A percentile compares a stretch with the other conserved stretches of the same genome.
Conservation (phyloP, 2,797 vertebrate genomes). For the Anniella stebbinsi region DNA sequence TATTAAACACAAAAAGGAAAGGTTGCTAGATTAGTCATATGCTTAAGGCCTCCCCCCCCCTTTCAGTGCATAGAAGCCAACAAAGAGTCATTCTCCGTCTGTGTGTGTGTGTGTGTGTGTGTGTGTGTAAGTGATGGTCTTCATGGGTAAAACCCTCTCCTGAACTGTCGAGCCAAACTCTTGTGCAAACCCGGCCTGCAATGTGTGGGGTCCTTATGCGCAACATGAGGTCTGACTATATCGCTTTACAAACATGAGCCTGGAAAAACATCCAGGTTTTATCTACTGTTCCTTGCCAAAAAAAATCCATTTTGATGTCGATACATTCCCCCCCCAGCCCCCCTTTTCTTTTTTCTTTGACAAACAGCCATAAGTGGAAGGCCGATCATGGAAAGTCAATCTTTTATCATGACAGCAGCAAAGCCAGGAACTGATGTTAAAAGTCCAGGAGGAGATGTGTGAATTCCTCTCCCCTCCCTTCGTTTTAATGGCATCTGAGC, state of each 20-base stretch:
- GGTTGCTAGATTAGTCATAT: constrained; percentile 86
- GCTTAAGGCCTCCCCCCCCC: constrained; percentile 56
- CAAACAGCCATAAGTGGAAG: constrained; percentile 61
- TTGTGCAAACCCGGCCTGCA: constrained; percentile 52
- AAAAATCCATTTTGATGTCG: constrained; percentile 62
- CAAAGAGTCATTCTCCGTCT: constrained; percentile 44
- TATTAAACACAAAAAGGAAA: constrained; percentile 83
- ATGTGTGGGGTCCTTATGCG: constrained; percentile 81
- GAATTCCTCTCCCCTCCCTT: not conserved
- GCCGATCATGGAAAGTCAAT: constrained; percentile 65
- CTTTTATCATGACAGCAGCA: constrained; percentile 69
- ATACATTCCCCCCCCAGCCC: not conserved
- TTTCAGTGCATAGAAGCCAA: not conserved
- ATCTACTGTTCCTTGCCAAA: constrained; percentile 72
- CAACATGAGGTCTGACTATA: constrained; percentile 72
- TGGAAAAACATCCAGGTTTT: constrained; percentile 75
- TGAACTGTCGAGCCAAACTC: constrained; percentile 2
- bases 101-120: not conserved
- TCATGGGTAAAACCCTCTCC: not conserved
- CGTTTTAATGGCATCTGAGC: not conserved
- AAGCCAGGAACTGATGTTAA: constrained; percentile 50
- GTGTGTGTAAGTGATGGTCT: constrained; percentile 9
- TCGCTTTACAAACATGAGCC: constrained; percentile 79
- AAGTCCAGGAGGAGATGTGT: constrained; percentile 20
- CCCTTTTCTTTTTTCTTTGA: constrained; percentile 36